Base-by-base conservation (phyloP, 1,140 invertebrate species). In the Sminthurides bifidus region DNA sequence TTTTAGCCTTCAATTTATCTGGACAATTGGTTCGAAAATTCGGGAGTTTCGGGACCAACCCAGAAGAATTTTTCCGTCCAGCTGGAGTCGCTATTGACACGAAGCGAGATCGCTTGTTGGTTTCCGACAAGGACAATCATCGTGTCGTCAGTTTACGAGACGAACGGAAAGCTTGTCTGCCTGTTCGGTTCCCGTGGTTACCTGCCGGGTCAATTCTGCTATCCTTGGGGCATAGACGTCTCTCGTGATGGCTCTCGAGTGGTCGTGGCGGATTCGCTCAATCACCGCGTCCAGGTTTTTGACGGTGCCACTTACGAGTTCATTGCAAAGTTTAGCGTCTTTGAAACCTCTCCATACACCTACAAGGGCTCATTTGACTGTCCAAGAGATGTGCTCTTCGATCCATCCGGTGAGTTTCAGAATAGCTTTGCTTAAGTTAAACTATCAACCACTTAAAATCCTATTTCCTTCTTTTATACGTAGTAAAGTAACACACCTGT, bases 111-210 rank as follows among this genome's bases (percentile, higher is more conserved):
- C 78, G 85, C 29, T 86, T 95, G 44, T 79, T 93, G 58, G 87
- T 95, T 15, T 85, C 89, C 15, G 92, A 96, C 67, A 95, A 95
- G 70, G 92, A 93, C 67, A 95, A 96, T 72, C 91, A 95, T 69
- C 79, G 92, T 45, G 81, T 96, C 45, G 89, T 93, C 68, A 77
- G 78, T 92, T 33, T 85, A 93, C 59, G 84, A 81, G 14, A 73
- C 81, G 44, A 78, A 82, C 46, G 91, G 91, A 4, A 75, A 73
- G 4, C 93, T 87, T 68, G 68, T 93, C 4, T 74, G 84, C 6
- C 83, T 80, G 61, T 95, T 96, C 68, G 92, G 92, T 10, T 83
- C 87, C 54, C 85, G 86, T 63, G 92, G 92, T 12, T 79, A 78
- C 56, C 79, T 82, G 46, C 79, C 79, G 59, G 90, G 91, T 1